Conservation (phyloP, 2,797 vertebrate genomes). For the Lates japonicus region DNA sequence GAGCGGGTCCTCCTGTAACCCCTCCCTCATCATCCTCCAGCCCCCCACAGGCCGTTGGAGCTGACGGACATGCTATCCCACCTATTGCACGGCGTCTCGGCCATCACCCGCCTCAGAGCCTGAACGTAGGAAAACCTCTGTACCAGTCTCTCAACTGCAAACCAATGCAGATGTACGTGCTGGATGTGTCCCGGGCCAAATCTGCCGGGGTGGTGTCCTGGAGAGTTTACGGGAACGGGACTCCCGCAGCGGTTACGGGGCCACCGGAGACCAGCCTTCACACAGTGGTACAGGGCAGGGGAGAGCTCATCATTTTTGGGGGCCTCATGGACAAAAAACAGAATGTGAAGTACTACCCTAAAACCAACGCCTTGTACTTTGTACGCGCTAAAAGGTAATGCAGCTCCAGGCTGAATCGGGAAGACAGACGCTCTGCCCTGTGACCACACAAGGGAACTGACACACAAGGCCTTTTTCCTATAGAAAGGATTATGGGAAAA, state of each 20-base stretch:
- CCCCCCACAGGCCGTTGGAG: conserved; percentile 81
- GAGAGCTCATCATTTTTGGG: conserved; percentile 97
- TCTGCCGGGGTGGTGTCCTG: conserved; percentile 90
- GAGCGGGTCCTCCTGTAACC: conserved; percentile 72
- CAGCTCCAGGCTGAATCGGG: conserved; percentile 45
- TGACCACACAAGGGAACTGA: conserved; percentile 76
- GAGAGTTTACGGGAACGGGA: conserved; percentile 91
- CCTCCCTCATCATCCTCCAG: conserved; percentile 86
- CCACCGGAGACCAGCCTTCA: conserved; percentile 98
- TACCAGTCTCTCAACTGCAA: conserved; percentile 99
- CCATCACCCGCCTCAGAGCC: conserved; percentile 97
- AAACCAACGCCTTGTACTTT: conserved; percentile 99
- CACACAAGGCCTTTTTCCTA: conserved; percentile 83
- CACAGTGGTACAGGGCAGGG: conserved; percentile 96
- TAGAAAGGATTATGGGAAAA: conserved; percentile 73
- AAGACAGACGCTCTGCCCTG: conserved; percentile 51
- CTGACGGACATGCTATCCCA: conserved; percentile 93
- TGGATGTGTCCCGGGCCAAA: conserved; percentile 94
- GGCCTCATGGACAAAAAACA: conserved; percentile 99
- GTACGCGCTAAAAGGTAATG: conserved; percentile 99
- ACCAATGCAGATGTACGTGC: conserved; percentile 99
- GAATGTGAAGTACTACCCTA: conserved; percentile 99
- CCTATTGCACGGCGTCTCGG: conserved; percentile 96
- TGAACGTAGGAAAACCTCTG: conserved; percentile 97
- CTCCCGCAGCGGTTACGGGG: conserved; percentile 89